These are phyloP conservation scores for Tragopan temminckii DNA, from an alignment of 2,797 vertebrate species.

Conservation along the genomic window DNA sequence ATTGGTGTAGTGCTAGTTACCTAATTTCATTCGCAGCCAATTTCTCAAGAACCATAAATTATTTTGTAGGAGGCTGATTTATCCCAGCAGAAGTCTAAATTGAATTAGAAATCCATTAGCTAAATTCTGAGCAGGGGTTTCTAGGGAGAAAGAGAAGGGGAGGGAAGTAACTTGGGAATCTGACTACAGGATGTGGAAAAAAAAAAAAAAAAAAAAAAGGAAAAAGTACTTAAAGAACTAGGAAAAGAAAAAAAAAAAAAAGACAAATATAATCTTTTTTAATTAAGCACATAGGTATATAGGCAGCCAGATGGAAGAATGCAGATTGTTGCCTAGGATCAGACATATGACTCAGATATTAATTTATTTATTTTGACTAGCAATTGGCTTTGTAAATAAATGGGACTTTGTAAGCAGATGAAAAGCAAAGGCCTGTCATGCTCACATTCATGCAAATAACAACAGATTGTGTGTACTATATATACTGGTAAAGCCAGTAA, in stretches of 20 bases:
- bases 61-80: constrained; percentile 71
- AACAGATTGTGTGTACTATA: not conserved
- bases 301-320: constrained; percentile 35
- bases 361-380: constrained; percentile 42
- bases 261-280: constrained; percentile 44
- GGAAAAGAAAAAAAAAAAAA: constrained; percentile 13
- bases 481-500: constrained; percentile 37
- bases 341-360: not conserved
- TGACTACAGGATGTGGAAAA: constrained; percentile 14
- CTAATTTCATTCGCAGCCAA: constrained; percentile 61
- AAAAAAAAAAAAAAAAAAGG: not conserved
- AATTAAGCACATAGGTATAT: constrained; percentile 46
- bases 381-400: constrained; percentile 34
- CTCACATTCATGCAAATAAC: not conserved
- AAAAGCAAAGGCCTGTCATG: constrained; percentile 1
- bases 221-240: not conserved
- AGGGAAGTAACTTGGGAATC: not conserved
- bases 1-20: constrained; percentile 40
- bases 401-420: constrained; percentile 19
- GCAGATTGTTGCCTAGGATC: constrained; percentile 23
- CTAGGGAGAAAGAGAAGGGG: constrained; percentile 14
- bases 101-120: constrained; percentile 77
- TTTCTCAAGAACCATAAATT: constrained; percentile 73
- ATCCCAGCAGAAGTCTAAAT: constrained; percentile 71
- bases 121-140: constrained; percentile 53